These are phyloP conservation scores for Rhadina sibilatrix DNA, from an alignment of 2,113 vertebrate genomes.

Conservation along the genomic window DNA sequence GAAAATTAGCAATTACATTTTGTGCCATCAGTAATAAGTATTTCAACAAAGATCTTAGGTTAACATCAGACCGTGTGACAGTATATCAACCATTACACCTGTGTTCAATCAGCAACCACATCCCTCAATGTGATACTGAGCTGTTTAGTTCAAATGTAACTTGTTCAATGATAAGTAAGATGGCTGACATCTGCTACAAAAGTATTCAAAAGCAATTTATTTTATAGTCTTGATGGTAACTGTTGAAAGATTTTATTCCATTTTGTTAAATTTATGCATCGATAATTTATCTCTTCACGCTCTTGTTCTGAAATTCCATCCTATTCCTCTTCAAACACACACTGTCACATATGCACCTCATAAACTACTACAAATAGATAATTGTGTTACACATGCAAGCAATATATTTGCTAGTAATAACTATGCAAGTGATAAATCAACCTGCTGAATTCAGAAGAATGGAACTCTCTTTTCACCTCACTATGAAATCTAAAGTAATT, in stretches of 20 bases:
- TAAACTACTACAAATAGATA: neutral
- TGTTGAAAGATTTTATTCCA: slow-evolving; percentile 70
- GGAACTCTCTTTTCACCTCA: neutral
- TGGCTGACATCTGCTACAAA: slow-evolving; percentile 80
- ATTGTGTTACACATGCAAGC: neutral
- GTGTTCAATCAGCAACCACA: slow-evolving; percentile 84
- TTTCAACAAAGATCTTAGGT: slow-evolving; percentile 93
- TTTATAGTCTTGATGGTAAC: slow-evolving; percentile 73
- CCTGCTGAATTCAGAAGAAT: neutral
- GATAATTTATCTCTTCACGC: neutral
- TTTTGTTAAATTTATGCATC: slow-evolving; percentile 57
- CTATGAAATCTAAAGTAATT: neutral
- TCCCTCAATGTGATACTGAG: slow-evolving; percentile 73
- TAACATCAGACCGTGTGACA: slow-evolving; percentile 87
- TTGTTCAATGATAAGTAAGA: slow-evolving; percentile 84
- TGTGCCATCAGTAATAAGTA: slow-evolving; percentile 96
- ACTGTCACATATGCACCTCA: neutral
- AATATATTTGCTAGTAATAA: neutral
- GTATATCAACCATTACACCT: slow-evolving; percentile 91
- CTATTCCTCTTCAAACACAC: neutral
- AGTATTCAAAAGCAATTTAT: slow-evolving; percentile 83
- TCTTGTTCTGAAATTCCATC: neutral
- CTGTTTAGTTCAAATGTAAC: slow-evolving; percentile 76
- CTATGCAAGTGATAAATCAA: neutral
- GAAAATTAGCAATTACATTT: slow-evolving; percentile 99